phyloP scores from a whole-genome alignment of 2,113 vertebrate genomes.

The Egretta garzetta region DNA sequence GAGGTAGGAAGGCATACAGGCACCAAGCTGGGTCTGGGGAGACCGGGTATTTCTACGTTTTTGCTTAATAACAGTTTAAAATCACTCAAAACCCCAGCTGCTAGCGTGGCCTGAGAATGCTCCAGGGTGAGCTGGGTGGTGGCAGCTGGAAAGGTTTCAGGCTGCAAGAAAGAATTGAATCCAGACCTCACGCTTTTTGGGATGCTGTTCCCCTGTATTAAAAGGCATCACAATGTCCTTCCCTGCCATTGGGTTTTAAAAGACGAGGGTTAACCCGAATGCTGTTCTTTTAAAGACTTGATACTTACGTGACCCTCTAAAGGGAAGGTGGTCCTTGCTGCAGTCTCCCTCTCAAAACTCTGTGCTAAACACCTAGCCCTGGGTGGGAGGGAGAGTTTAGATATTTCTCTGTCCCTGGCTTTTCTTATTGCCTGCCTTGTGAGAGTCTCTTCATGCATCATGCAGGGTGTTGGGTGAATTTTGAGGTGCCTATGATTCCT shows the following conservation, averaged over 20 bases:
- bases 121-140: not conserved
- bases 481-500: not conserved
- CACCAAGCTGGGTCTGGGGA: not conserved
- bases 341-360: not conserved
- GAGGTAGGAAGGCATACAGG: not conserved
- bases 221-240: not conserved
- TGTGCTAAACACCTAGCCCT: not conserved
- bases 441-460: not conserved
- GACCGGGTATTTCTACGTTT: not conserved
- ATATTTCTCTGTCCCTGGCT: not conserved
- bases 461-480: not conserved
- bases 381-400: not conserved
- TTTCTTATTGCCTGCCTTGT: not conserved
- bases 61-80: not conserved
- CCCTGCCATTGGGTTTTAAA: not conserved
- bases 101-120: rapidly evolving
- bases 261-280: not conserved
- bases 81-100: not conserved
- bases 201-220: not conserved
- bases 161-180: not conserved
- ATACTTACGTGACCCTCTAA: not conserved
- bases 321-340: not conserved
- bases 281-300: not conserved
- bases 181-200: not conserved
- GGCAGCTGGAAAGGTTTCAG: not conserved